Percentiles rank a stretch among this genome's conserved stretches.
These are phyloP conservation scores for Paguma larvata DNA, from an alignment of 2,797 vertebrate species.

Conservation along the genomic window DNA sequence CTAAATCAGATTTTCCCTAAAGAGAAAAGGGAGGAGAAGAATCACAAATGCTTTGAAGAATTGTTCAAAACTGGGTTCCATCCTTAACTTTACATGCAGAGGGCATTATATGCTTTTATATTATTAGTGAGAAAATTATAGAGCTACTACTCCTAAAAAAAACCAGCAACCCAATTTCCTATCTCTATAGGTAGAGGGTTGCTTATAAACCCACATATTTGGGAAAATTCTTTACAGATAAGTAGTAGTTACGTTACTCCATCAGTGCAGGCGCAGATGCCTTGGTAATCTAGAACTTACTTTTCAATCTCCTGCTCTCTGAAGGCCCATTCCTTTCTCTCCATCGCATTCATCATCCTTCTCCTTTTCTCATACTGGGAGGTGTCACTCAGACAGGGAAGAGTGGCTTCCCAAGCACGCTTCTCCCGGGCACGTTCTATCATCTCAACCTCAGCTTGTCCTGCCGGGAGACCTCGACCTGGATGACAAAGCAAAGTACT, in stretches of 20 bases:
- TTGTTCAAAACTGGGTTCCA: background rate
- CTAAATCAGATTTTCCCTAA: background rate
- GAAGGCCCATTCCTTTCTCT: constrained; percentile 96
- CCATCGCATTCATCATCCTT: constrained; percentile 96
- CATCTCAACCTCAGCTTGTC: constrained; percentile 95
- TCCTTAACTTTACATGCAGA: background rate
- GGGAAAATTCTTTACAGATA: background rate
- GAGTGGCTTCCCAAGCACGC: constrained; percentile 92
- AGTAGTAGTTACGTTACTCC: background rate
- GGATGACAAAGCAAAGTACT: constrained; percentile 57
- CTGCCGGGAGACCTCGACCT: constrained; percentile 95
- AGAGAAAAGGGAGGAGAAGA: background rate
- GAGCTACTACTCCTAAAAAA: background rate
- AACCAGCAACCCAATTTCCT: constrained; percentile 10
- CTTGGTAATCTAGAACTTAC: constrained; percentile 86
- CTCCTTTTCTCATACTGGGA: constrained; percentile 91
- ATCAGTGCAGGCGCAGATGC: background rate
- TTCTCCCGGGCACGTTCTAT: constrained; percentile 94
- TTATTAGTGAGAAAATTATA: background rate
- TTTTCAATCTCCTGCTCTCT: constrained; percentile 95
- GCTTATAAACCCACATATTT: constrained; percentile 16
- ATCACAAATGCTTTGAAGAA: background rate
- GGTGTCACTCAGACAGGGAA: constrained; percentile 91
- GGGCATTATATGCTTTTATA: background rate
- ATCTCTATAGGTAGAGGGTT: background rate